Evolutionary conservation across 1,140 invertebrate genomes (phyloP), one percentile per base, ranked within the genome.

Genomic region (Sweltsa coloradensis): DNA sequence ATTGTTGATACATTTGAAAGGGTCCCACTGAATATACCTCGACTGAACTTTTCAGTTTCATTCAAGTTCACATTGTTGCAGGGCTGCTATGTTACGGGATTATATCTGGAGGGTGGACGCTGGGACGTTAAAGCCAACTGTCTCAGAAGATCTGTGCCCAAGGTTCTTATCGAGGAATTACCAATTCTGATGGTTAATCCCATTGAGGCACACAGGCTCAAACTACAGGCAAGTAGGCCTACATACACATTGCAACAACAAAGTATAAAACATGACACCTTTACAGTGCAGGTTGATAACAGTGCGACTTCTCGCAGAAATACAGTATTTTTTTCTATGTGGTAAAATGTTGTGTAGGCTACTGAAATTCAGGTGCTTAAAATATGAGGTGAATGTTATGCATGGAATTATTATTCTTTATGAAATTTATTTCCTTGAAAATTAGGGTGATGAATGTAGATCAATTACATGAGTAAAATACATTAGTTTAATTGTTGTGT

Each of bases 71-170:
- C 1, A 40, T 26, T 24, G 39, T 55, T 59, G 24, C 50, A 87
- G 81, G 85, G 84, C 29, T 85, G 78, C 58, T 91, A 90, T 60
- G 75, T 95, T 3, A 74, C 82, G 52, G 93, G 92, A 14, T 63
- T 97, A 19, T 93, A 83, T 63, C 64, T 97, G 53, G 92, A 97
- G 69, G 91, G 92, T 9, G 90, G 87, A 0, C 75, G 83, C 29
- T 94, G 89, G 89, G 83, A 90, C 59, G 47, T 73, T 18, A 63
- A 81, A 37, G 75, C 78, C 3, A 70, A 74, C 25, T 83, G 83
- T 57, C 67, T 94, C 24, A 73, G 74, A 49, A 73, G 71, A 55
- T 89, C 89, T 1, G 66, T 78, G 56, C 86, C 89, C 1, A 92
- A 91, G 68, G 69, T 91, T 22, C 61, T 93, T 16, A 76, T 90